Evolutionary conservation across 2,888 invertebrate species (phyloP), one percentile per base, ranked within the genome.

Genomic region (Deilephila elpenor): DNA sequence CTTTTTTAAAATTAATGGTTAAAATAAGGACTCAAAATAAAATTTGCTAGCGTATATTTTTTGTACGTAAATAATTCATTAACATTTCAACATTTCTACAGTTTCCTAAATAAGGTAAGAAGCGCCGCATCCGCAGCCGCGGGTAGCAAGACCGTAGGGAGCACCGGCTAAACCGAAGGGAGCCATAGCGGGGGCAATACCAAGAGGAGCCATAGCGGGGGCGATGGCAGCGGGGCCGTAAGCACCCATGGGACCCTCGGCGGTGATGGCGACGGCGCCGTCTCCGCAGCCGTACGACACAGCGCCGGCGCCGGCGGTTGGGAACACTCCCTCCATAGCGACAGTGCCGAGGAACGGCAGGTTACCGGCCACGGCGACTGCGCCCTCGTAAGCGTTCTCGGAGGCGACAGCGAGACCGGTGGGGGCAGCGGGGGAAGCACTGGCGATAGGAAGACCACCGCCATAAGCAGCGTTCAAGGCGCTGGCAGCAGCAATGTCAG

Each of bases 361-460:
- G 67, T 61, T 34, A 29, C 70, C 71, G 71, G 19, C 59, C 53
- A 72, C 72, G 8, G 64, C 70, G 7, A 74, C 60, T 1, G 51
- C 59, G 20, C 74, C 74, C 73, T 70, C 70, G 25, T 60, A 71
- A 6, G 25, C 72, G 8, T 71, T 75, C 34, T 74, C 74, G 6
- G 83, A 79, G 20, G 78, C 61, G 3, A 84, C 77, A 0, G 76
- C 74, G 19, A 85, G 77, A n/a, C 83, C 82, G 59, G 71, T 79
- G 0, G 83, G 80, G 2, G 78, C 70, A 34, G 80, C 77, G 0
- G 81, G 78, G 11, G 84, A 83, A 1, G 78, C 72, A 62, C 83
- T 84, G 32, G 77, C 78, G 0, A 84, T 78, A 4, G 80, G 73
- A 4, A 84, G 77, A 20, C 78, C 77, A 29, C 79, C 80, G n/a